These are phyloP conservation scores for Pituophis catenifer DNA, from an alignment of 2,113 vertebrate species.

Conservation along the genomic window DNA sequence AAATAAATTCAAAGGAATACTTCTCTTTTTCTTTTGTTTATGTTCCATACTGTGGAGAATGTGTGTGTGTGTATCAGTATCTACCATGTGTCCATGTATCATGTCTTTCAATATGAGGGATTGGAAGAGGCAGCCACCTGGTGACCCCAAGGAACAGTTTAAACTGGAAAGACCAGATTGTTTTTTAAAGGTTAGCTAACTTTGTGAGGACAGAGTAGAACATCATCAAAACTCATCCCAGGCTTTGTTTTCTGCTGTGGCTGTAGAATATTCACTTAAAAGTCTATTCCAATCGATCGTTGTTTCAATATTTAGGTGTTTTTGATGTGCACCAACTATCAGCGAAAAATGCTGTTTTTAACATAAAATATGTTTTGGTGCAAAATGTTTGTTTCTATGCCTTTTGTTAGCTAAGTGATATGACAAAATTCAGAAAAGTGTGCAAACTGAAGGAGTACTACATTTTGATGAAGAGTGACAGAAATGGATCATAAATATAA, in stretches of 20 bases:
- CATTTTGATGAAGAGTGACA: background rate
- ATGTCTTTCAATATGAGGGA: background rate
- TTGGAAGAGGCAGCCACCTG: background rate
- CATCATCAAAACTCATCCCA: background rate
- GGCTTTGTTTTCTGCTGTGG: background rate
- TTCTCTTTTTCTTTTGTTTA: background rate
- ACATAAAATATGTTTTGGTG: background rate
- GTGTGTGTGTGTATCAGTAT: background rate
- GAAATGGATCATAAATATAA: conserved; percentile 5
- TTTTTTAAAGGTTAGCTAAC: background rate
- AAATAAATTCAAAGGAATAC: background rate
- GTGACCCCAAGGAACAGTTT: background rate
- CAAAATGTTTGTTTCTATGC: background rate
- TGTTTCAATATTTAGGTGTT: background rate
- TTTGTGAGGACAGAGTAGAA: background rate
- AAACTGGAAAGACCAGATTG: background rate
- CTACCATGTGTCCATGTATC: background rate
- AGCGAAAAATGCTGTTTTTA: background rate
- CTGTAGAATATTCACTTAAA: background rate
- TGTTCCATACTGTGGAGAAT: background rate
- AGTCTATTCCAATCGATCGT: background rate
- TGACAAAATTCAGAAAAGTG: background rate
- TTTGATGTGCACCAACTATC: background rate
- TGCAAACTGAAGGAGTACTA: background rate
- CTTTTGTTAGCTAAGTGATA: background rate